Evolutionary conservation across 2,797 vertebrate species (phyloP).

Genomic region (Anomalospiza imberbis): DNA sequence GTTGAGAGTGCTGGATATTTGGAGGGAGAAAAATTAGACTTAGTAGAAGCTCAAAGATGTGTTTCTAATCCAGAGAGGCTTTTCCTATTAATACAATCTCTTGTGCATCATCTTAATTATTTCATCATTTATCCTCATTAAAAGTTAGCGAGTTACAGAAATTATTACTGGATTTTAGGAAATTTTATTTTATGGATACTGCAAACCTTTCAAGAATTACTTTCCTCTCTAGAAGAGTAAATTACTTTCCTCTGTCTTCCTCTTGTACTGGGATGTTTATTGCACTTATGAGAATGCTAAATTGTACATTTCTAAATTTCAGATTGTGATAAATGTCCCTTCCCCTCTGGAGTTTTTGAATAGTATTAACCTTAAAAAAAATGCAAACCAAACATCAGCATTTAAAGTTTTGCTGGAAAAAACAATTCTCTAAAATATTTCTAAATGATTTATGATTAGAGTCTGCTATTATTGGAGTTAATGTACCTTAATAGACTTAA

Average conservation of each 20-base stretch:
- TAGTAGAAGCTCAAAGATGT: background rate
- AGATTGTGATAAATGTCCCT: background rate
- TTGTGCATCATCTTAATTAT: background rate
- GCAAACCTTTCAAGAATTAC: background rate
- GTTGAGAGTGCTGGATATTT: background rate
- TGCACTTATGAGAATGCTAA: background rate
- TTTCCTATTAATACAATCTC: background rate
- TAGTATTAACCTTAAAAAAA: background rate
- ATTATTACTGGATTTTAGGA: background rate
- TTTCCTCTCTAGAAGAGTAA: background rate
- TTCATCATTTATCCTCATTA: background rate
- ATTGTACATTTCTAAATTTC: background rate
- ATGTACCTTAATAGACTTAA: background rate
- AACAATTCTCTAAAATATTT: background rate
- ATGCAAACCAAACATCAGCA: background rate
- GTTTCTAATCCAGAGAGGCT: background rate
- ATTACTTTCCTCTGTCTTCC: background rate
- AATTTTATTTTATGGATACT: background rate
- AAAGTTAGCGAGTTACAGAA: background rate
- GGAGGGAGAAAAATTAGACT: background rate
- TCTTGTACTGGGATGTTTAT: background rate
- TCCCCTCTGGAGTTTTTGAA: background rate
- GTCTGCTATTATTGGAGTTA: slow-evolving; percentile 14
- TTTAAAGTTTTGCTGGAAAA: background rate
- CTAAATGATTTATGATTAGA: background rate